Conservation (phyloP, 2,888 invertebrate genomes). For the Podabrus alpinus region DNA sequence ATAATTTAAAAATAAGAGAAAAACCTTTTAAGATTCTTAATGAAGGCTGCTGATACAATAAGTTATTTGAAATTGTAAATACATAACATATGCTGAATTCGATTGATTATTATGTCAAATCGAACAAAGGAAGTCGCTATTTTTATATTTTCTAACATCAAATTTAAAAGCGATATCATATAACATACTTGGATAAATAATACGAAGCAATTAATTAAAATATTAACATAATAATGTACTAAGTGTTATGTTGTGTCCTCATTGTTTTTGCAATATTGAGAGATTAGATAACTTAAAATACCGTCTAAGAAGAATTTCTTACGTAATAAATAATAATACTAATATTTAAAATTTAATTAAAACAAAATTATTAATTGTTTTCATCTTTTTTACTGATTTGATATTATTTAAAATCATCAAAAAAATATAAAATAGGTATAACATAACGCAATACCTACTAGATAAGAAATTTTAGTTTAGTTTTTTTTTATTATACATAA, state of each 20-base stretch:
- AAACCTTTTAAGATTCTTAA: not conserved
- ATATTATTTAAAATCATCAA: too few species aligned
- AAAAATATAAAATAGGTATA: too few species aligned
- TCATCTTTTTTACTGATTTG: too few species aligned
- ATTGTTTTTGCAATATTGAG: not conserved
- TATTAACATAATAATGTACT: not conserved
- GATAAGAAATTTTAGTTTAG: not conserved
- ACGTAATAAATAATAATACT: too few species aligned
- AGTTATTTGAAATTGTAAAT: not conserved
- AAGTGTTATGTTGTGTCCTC: not conserved
- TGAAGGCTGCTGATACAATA: not conserved
- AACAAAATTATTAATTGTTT: too few species aligned
- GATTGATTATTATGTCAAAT: not conserved
- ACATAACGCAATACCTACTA: too few species aligned
- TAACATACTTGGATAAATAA: not conserved
- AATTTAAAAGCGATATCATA: not conserved
- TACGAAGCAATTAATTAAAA: not conserved
- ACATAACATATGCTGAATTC: not conserved
- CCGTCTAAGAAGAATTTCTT: too few species aligned
- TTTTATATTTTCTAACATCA: not conserved
- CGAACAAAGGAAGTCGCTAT: not conserved
- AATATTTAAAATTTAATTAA: too few species aligned
- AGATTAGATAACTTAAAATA: not conserved
- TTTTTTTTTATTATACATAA: too few species aligned
- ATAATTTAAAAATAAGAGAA: not conserved